phyloP scores from a whole-genome alignment of 2,888 invertebrate species.

The Julus scandinavius region DNA sequence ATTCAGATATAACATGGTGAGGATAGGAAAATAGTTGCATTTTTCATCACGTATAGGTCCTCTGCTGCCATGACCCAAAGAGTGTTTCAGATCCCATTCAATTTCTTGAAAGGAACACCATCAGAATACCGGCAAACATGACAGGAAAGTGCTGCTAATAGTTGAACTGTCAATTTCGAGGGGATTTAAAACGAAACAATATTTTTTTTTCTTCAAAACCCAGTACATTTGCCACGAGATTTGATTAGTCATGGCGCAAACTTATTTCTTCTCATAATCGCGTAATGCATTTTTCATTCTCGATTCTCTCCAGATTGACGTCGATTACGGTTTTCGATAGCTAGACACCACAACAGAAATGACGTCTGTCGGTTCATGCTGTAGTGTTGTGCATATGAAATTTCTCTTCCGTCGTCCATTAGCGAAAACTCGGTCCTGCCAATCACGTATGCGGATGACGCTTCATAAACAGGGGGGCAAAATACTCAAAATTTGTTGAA shows the following conservation, averaged over 20 bases:
- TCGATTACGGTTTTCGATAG: slow-evolving; percentile 31
- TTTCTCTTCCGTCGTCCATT: slow-evolving; percentile 28
- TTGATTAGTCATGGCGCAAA: slow-evolving; percentile 42
- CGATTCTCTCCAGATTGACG: slow-evolving; percentile 32
- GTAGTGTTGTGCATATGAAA: background rate
- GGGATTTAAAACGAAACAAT: background rate
- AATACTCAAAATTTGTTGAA: slow-evolving; percentile 38
- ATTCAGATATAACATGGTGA: background rate
- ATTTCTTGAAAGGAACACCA: background rate
- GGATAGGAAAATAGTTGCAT: background rate
- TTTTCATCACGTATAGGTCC: background rate
- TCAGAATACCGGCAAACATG: background rate
- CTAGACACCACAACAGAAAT: background rate
- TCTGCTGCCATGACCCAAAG: background rate
- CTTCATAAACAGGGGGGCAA: slow-evolving; percentile 13
- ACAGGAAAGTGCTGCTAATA: background rate
- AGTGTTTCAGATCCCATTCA: background rate
- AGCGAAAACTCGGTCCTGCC: slow-evolving; percentile 29
- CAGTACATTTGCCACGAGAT: background rate
- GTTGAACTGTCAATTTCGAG: background rate
- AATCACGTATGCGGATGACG: background rate
- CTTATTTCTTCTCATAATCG: slow-evolving; percentile 22
- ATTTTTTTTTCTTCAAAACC: background rate
- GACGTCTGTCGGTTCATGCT: background rate
- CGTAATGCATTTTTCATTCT: slow-evolving; percentile 42